These are phyloP conservation scores for Rhinatrema bivittatum DNA, from an alignment of 2,797 vertebrate genomes.

Conservation along the genomic window DNA sequence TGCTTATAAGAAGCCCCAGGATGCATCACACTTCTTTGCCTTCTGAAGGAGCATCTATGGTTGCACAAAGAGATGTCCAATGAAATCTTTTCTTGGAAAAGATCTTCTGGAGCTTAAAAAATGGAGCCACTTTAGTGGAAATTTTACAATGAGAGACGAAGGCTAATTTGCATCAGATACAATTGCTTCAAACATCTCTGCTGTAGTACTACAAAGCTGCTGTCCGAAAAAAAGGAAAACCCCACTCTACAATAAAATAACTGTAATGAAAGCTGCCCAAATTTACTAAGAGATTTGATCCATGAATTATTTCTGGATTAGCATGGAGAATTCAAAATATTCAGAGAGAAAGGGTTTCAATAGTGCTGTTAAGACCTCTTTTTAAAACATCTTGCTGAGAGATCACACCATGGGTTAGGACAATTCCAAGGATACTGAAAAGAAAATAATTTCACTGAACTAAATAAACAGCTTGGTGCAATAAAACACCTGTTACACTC, in stretches of 20 bases:
- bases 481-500: not conserved
- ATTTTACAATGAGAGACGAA: slow-evolving; percentile 28
- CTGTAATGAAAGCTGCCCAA: slow-evolving; percentile 35
- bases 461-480: not conserved
- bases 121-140: slow-evolving; percentile 26
- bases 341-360: slow-evolving; percentile 36
- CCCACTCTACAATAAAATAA: slow-evolving; percentile 23
- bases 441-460: not conserved
- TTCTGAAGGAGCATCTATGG: slow-evolving; percentile 50
- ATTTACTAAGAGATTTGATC: slow-evolving; percentile 30
- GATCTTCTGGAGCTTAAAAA: slow-evolving; percentile 29
- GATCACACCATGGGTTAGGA: slow-evolving; percentile 21
- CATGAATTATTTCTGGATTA: slow-evolving; percentile 39
- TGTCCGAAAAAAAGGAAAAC: slow-evolving; percentile 37
- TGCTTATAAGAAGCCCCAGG: slow-evolving; percentile 33
- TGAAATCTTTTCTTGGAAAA: slow-evolving; percentile 21
- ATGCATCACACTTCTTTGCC: slow-evolving; percentile 31
- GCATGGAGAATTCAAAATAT: slow-evolving; percentile 45
- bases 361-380: slow-evolving; percentile 30
- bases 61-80: slow-evolving; percentile 38
- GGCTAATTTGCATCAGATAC: slow-evolving; percentile 45
- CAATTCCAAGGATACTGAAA: slow-evolving; percentile 11
- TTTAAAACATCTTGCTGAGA: slow-evolving; percentile 16
- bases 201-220: slow-evolving; percentile 28
- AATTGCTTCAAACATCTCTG: slow-evolving; percentile 27